Conservation (phyloP, 1,140 invertebrate species). For the Hydropsyche tenuis region DNA sequence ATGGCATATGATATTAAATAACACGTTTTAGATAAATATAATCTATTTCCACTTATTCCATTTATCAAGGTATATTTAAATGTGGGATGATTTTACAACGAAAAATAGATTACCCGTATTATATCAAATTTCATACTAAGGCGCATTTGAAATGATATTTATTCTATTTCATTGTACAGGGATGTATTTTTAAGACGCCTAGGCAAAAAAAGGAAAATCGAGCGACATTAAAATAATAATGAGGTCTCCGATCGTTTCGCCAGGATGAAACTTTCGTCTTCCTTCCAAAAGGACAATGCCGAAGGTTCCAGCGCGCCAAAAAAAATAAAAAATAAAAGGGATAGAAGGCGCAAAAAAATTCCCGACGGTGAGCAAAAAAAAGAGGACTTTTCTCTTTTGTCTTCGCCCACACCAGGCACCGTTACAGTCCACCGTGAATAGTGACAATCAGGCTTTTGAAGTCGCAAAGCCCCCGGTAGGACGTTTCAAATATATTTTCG, state of each 20-base stretch:
- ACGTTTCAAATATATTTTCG: conserved; percentile 5
- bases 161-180: no score
- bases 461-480: conserved; percentile 6
- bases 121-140: no score
- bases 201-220: conserved; percentile 5
- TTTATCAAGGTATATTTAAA: no score
- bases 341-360: no score
- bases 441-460: conserved; percentile 25
- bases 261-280: conserved; percentile 16
- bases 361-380: neutral
- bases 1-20: no score
- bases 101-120: no score
- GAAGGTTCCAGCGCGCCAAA: neutral
- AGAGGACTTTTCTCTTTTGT: conserved; percentile 10
- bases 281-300: conserved; percentile 2
- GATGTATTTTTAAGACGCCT: no score
- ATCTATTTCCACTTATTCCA: no score
- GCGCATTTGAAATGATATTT: no score
- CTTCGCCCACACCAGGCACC: neutral
- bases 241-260: conserved; percentile 20
- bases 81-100: no score
- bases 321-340: neutral
- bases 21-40: no score
- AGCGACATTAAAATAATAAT: conserved; percentile 25
- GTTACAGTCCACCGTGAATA: neutral